phyloP scores from a whole-genome alignment of 2,113 vertebrate genomes.

The Planiliza haematocheilus region DNA sequence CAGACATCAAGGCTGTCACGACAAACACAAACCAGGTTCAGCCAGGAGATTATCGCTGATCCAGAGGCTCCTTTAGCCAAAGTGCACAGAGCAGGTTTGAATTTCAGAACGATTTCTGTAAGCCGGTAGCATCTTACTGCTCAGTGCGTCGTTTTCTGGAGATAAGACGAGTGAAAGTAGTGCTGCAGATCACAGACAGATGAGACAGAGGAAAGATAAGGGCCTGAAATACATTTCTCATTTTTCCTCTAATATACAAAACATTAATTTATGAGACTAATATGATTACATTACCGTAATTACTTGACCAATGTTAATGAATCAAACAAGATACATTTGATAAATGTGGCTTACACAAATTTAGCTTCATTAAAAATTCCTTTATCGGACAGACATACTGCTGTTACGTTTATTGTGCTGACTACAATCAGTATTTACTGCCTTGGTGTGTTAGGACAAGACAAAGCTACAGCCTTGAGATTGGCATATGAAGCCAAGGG shows the following conservation, averaged over 20 bases:
- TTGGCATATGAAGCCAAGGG: too few species aligned
- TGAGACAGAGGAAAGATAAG: constrained; percentile 8
- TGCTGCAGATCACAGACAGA: constrained; percentile 50
- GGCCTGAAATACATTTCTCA: constrained; percentile 5
- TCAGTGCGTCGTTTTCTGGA: constrained; percentile 31
- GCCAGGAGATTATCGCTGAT: constrained; percentile 62
- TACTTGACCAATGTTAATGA: neutral
- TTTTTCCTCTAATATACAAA: neutral
- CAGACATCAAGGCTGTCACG: constrained; percentile 67
- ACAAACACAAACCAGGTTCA: constrained; percentile 77
- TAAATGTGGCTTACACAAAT: neutral
- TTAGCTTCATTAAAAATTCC: too few species aligned
- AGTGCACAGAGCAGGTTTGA: constrained; percentile 35
- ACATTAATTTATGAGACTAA: too few species aligned
- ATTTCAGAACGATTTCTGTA: constrained; percentile 46
- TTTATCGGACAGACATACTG: neutral
- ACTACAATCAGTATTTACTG: neutral
- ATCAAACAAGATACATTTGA: neutral
- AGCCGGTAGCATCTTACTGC: constrained; percentile 11
- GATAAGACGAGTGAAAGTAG: constrained; percentile 33
- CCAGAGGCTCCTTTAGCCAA: constrained; percentile 48
- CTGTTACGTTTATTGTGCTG: neutral
- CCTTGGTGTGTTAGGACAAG: neutral
- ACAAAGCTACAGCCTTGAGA: neutral
- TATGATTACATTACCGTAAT: too few species aligned